These are phyloP conservation scores for Orius insidiosus DNA, from an alignment of 1,140 invertebrate genomes.

Conservation along the genomic window DNA sequence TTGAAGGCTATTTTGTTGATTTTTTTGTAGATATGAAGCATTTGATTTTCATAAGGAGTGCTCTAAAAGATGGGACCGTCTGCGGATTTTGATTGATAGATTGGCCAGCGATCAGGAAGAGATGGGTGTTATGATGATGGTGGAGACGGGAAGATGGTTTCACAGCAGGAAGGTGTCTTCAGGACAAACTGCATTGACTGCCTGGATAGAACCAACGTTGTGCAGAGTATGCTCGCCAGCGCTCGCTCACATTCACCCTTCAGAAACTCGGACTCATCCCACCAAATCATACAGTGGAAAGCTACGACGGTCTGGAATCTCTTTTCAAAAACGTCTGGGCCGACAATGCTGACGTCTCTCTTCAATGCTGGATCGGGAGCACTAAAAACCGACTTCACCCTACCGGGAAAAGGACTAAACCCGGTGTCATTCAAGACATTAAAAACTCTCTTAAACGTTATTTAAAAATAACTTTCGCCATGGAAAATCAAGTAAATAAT, in stretches of 20 bases:
- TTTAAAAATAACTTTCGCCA: slow-evolving; percentile 5
- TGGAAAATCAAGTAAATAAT: too few relatives aligned
- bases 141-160: slow-evolving; percentile 47
- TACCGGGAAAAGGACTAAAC: slow-evolving; percentile 79
- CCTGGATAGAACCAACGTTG: slow-evolving; percentile 96
- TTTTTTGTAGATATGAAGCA: slow-evolving; percentile 54
- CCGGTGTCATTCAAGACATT: slow-evolving; percentile 75
- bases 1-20: too few relatives aligned
- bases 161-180: slow-evolving; percentile 72
- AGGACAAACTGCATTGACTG: slow-evolving; percentile 99
- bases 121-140: slow-evolving; percentile 71
- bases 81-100: slow-evolving; percentile 74
- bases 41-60: slow-evolving; percentile 99
- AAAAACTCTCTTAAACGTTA: slow-evolving; percentile 83
- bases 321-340: slow-evolving; percentile 88
- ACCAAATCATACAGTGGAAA: slow-evolving; percentile 40
- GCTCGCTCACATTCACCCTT: slow-evolving; percentile 56
- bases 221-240: slow-evolving; percentile 84
- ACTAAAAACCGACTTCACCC: slow-evolving; percentile 93
- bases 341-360: slow-evolving; percentile 92
- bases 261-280: slow-evolving; percentile 49
- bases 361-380: slow-evolving; percentile 90
- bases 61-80: slow-evolving; percentile 78
- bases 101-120: slow-evolving; percentile 69
- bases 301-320: slow-evolving; percentile 44